phyloP scores from a whole-genome alignment of 2,113 vertebrate species.

The Struthio camelus region DNA sequence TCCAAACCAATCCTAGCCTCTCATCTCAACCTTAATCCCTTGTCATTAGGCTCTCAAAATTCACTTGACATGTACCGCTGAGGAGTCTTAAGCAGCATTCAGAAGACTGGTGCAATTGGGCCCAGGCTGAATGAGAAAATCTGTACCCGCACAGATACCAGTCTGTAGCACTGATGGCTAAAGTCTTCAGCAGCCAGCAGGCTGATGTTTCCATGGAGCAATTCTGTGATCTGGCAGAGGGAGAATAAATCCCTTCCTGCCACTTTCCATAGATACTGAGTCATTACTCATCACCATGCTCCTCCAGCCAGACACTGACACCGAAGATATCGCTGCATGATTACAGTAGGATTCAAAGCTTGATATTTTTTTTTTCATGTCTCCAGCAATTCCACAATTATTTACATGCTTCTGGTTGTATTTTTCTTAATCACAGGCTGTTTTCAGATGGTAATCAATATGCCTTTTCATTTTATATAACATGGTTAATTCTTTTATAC shows the following conservation, averaged over 20 bases:
- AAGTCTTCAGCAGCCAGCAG: not conserved
- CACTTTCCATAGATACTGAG: not conserved
- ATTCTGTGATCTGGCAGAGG: not conserved
- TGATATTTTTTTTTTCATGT: not conserved
- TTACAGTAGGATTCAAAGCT: not conserved
- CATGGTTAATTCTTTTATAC: not conserved
- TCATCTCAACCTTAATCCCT: not conserved
- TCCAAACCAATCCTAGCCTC: not conserved
- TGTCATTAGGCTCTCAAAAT: not conserved
- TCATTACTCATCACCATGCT: too few species aligned
- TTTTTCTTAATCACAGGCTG: not conserved
- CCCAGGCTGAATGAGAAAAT: not conserved
- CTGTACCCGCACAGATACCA: rapidly evolving
- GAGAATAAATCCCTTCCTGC: not conserved
- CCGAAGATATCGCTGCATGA: not conserved
- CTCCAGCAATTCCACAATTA: not conserved
- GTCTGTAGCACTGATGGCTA: not conserved
- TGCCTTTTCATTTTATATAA: not conserved
- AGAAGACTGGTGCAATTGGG: not conserved
- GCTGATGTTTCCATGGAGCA: not conserved
- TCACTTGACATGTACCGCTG: too few species aligned
- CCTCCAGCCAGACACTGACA: not conserved
- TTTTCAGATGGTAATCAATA: not conserved
- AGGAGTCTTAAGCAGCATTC: not conserved
- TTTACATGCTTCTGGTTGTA: not conserved